Evolutionary conservation across 2,888 invertebrate species (phyloP).

Genomic region (Caenorhabditis wallacei): DNA sequence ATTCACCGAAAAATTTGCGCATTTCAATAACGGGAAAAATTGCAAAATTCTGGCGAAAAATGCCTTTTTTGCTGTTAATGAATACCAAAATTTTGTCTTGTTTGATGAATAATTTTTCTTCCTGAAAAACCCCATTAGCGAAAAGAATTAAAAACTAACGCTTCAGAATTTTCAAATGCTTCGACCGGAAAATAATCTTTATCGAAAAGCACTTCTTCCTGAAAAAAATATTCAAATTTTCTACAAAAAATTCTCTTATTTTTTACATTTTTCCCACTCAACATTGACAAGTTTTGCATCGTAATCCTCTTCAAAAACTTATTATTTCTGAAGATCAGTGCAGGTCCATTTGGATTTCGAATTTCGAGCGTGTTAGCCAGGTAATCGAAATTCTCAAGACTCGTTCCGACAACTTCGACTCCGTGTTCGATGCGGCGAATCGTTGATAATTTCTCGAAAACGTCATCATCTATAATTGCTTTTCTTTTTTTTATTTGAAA

Average conservation of each 20-base stretch:
- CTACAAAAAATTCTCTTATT: background rate
- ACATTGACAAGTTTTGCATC: background rate
- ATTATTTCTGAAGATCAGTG: constrained; percentile 26
- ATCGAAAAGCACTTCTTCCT: constrained; percentile 21
- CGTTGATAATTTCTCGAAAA: constrained; percentile 3
- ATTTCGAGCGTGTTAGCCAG: constrained; percentile 14
- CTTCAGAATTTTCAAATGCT: constrained; percentile 5
- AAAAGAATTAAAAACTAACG: constrained; percentile 16
- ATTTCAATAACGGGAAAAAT: no score
- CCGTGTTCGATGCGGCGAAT: constrained; percentile 7
- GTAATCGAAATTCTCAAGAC: background rate
- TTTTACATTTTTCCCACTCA: constrained; percentile 16
- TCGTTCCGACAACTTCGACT: constrained; percentile 25
- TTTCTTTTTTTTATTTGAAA: background rate
- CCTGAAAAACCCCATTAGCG: no score
- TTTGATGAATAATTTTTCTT: no score
- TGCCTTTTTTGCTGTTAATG: no score
- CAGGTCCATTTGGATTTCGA: constrained; percentile 19
- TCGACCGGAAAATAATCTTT: constrained; percentile 28
- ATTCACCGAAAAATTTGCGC: no score
- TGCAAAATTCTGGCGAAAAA: no score
- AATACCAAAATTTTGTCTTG: no score
- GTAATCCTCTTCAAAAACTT: constrained; percentile 11
- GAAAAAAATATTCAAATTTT: background rate
- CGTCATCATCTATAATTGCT: background rate